Evolutionary conservation across 2,797 vertebrate species (phyloP), one percentile per base, ranked within the genome.

Genomic region (Galago senegalensis): DNA sequence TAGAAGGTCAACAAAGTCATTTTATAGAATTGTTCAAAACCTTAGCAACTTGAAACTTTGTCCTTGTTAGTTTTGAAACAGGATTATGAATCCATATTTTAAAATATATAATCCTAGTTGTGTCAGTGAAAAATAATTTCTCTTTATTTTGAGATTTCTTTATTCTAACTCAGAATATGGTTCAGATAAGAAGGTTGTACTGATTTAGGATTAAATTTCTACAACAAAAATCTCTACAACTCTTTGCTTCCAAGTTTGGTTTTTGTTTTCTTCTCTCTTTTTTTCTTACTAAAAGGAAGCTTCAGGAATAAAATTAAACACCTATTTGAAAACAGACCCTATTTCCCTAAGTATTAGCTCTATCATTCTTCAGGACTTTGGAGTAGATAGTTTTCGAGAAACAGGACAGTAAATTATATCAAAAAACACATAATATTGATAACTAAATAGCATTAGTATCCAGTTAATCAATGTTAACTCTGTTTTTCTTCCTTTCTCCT

Each of bases 281-380:
- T 80, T 82, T 70, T 40, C 40, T 87, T 73, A 63, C 25, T 89
- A 85, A 84, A 29, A 82, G 40, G 27, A 86, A 17, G n/a, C 73
- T 79, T 85, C 37, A 11, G 8, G 25, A 72, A 80, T 43, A 82
- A 91, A 88, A 91, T 83, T 63, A 93, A 97, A 95, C 17, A 31
- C 53, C 27, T 4, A 21, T 83, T 90, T 91, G 69, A 53, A 93
- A 94, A 94, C 8, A 85, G n/a, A 92, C 4, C 46, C 34, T 31
- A 91, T 25, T 67, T 60, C 37, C 29, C 37, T 94, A 79, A 83
- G 49, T 25, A 89, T 43, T 14, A 93, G 49, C 14, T 80, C 65
- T 82, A 10, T 73, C 63, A 56, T 95, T 86, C 31, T 84, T 93
- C 21, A 88, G 37, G 27, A 91, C 17, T 61, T 88, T 25, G 58